Percentiles rank a stretch among this genome's conserved stretches.
phyloP scores from a whole-genome alignment of 1,140 invertebrate species.

The Ectropis grisescens region DNA sequence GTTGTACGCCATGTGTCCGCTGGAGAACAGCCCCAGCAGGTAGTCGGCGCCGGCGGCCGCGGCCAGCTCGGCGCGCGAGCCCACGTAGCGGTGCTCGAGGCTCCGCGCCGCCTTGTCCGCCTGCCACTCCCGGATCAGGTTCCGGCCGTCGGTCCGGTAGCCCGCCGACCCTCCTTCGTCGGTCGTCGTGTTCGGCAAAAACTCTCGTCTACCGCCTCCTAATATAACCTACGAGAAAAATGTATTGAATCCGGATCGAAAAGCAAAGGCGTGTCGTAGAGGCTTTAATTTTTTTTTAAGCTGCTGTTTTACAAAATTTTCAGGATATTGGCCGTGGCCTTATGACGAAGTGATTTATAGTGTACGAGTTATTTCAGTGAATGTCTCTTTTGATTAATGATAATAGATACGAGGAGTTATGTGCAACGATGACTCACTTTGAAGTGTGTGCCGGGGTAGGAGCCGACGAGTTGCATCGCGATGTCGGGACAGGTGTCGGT shows the following conservation, averaged over 20 bases:
- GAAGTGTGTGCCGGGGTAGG: constrained; percentile 73
- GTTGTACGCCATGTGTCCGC: constrained; percentile 61
- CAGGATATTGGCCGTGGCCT: no score
- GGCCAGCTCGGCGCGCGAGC: constrained; percentile 75
- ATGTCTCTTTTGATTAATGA: no score
- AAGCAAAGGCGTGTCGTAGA: constrained; percentile 63
- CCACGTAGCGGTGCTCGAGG: constrained; percentile 77
- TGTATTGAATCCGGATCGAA: no score
- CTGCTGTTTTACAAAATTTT: no score
- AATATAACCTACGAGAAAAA: constrained; percentile 77
- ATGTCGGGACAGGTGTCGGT: constrained; percentile 70
- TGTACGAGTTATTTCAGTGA: no score
- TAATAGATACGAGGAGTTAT: no score
- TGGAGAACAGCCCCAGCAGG: constrained; percentile 75
- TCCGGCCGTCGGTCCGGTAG: constrained; percentile 70
- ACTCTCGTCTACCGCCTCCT: constrained; percentile 80
- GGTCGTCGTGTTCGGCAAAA: constrained; percentile 71
- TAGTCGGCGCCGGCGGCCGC: constrained; percentile 78
- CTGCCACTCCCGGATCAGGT: constrained; percentile 66
- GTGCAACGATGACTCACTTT: constrained; percentile 48
- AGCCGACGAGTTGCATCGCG: constrained; percentile 79
- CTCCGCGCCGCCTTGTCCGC: constrained; percentile 60
- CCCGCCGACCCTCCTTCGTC: constrained; percentile 78
- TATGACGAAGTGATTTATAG: no score
- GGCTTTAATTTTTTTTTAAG: no score